These are phyloP conservation scores for Sebastes elongatus DNA, from an alignment of 2,797 vertebrate species.

Conservation along the genomic window DNA sequence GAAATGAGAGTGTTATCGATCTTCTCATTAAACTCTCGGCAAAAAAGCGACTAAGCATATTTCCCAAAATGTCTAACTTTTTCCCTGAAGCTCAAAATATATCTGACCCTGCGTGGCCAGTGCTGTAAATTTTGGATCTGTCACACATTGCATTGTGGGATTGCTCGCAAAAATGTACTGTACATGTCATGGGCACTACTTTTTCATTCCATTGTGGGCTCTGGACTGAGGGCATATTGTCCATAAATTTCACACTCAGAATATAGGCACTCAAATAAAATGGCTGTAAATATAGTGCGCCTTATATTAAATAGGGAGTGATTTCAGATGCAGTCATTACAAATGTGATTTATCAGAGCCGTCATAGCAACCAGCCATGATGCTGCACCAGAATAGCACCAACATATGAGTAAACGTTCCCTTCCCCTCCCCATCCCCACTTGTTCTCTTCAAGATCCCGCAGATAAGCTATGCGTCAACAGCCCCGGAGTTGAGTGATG, in stretches of 20 bases:
- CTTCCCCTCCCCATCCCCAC: background rate
- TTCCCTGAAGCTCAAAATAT: conserved; percentile 9
- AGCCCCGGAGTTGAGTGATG: conserved; percentile 96
- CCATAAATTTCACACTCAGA: conserved; percentile 9
- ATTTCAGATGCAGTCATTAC: conserved; percentile 27
- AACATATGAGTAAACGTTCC: conserved; percentile 31
- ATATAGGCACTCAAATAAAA: conserved; percentile 16
- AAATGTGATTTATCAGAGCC: conserved; percentile 24
- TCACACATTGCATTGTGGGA: background rate
- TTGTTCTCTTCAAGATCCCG: conserved; percentile 87
- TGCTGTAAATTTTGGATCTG: background rate
- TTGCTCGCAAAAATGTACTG: background rate
- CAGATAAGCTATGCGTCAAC: conserved; percentile 99
- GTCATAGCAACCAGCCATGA: conserved; percentile 21
- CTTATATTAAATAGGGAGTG: background rate
- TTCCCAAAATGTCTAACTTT: background rate
- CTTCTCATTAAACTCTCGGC: background rate
- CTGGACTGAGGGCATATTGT: background rate
- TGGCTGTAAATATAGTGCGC: conserved; percentile 8
- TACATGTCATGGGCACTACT: background rate
- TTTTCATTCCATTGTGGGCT: background rate
- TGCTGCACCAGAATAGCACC: conserved; percentile 20
- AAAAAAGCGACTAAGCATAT: background rate
- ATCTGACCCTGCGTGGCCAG: conserved; percentile 6
- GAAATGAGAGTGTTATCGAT: background rate